Evolutionary conservation across 2,113 vertebrate genomes (phyloP), one percentile per base, ranked within the genome.

Genomic region (Heterocephalus glaber): DNA sequence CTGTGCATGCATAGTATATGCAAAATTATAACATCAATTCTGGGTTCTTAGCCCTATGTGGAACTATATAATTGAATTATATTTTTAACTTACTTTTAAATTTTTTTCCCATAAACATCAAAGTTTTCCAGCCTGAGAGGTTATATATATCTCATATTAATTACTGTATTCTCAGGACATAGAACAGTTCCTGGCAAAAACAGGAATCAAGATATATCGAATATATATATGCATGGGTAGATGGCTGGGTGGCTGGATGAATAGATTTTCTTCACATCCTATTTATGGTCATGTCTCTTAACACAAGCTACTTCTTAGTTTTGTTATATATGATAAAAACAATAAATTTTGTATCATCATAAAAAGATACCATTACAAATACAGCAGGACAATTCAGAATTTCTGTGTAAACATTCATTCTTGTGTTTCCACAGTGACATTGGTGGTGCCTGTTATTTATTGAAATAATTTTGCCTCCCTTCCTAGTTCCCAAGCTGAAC

Each of bases 391-490:
- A 28, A 47, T 19, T 47, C 74, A 38, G 20, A 10, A 41, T 96
- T 61, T 95, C 82, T 92, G 82, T 41, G 90, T 82, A 95, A 95
- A 95, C 65, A 56, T 49, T 72, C 35, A 66, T 60, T 91, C 58
- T 60, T 86, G 16, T 80, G 60, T 95, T 95, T 90, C 82, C 38
- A 89, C 87, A 65, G 93, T 86, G 91, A 95, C 41, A 44, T 58
- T 86, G 54, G 35, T 95, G 70, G 28, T 13, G 70, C 6, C 54
- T 86, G 19, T 77, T 85, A 65, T 92, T 90, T 95, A 92, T 93
- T 91, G 54, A 89, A 74, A 76, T 88, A 77, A 92, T 56, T 87
- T 96, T 92, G 30, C 28, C 80, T 74, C 89, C 54, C n/a, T 87
- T 38, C 44, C 56, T 81, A 76, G 11, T 5, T 12, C 28, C 65